These are phyloP conservation scores for Mesoclemmys tuberculata DNA, from an alignment of 2,113 vertebrate genomes.

Conservation along the genomic window DNA sequence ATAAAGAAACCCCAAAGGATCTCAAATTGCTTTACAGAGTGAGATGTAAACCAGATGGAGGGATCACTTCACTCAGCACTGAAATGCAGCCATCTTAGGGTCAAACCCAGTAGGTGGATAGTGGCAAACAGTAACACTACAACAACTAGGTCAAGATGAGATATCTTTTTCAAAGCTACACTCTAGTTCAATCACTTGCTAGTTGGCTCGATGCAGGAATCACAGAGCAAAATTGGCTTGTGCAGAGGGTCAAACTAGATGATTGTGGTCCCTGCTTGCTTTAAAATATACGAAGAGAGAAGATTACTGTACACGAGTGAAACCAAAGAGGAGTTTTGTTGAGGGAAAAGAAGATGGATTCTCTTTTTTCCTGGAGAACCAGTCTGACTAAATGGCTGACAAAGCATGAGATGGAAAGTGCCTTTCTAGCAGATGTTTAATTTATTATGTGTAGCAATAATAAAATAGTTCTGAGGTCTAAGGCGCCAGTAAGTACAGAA, in stretches of 20 bases:
- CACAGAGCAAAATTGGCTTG: background rate
- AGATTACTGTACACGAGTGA: fast-evolving
- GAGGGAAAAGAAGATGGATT: no score
- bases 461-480: no score
- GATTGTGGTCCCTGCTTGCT: background rate
- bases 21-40: background rate
- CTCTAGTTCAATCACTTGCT: background rate
- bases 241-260: background rate
- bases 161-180: background rate
- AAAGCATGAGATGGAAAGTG: no score
- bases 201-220: background rate
- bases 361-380: no score
- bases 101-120: background rate
- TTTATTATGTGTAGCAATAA: no score
- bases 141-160: background rate
- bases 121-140: background rate
- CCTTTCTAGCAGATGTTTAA: no score
- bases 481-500: no score
- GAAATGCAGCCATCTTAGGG: background rate
- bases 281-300: background rate
- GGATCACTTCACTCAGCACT: background rate
- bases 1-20: background rate
- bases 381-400: no score
- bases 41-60: background rate
- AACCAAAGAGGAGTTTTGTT: background rate